Base-by-base conservation (phyloP, 2,888 invertebrate species). In the Alloplasta piceator region DNA sequence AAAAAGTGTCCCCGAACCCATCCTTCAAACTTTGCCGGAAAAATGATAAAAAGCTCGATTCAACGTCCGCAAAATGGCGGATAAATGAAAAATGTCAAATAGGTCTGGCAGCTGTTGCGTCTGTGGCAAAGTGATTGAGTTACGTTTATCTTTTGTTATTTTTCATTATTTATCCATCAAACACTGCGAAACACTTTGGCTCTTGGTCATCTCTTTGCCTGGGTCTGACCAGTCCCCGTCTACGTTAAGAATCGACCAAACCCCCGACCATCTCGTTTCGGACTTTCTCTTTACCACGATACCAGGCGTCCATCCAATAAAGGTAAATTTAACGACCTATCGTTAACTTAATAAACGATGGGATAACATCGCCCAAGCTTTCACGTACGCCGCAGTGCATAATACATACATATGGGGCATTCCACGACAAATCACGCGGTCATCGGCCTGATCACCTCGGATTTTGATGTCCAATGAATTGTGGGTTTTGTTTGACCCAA, bases 301-400 rank as follows among this genome's bases (percentile, higher is more conserved):
- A 84, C 83, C 84, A 85, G 86, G 86, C 87, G 87, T 76, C 79
- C 88, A 87, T 88, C 88, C 88, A 89, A 90, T 90, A 89, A 89
- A 90, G 87, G 86, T 87, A 83, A 88, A 87, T 85, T 89, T 90
- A 89, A 90, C 87, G 89, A 89, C 85, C 85, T 87, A 88, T 90
- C 89, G 89, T 90, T 89, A 89, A 89, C 87, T 88, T 89, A 89
- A 90, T 90, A 89, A 90, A 90, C 89, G 89, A 89, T 87, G 85
- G 85, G 84, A 86, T 87, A 86, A 88, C 84, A 86, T 85, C 84
- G 87, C 87, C 86, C 85, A 87, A 88, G 84, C 81, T 78, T 81
- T 75, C 70, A 71, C 74, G 52, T 73, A 52, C 36, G 66, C 50
- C 48, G 43, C 55, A 66, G 7, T 38, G 14, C 52, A 52, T 26